Evolutionary conservation across 2,113 vertebrate species (phyloP), one percentile per base, ranked within the genome.

Genomic region (Sialia sialis): DNA sequence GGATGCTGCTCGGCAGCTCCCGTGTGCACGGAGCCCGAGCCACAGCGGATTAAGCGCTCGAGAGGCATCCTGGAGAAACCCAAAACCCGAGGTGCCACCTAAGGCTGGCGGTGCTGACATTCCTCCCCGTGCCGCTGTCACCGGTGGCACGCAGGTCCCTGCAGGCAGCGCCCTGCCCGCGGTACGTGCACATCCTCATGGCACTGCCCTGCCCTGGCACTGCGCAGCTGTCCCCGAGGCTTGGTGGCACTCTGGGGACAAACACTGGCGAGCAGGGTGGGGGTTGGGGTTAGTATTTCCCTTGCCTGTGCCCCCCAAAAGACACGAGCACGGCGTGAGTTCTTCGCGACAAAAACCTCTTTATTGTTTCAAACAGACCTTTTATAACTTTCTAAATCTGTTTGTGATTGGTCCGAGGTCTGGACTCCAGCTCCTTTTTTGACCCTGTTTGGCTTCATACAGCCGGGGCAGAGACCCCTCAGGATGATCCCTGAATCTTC

Each of bases 21-120:
- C 82, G 54, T 56, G 92, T 36, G 88, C 95, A 13, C 84, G 52
- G 51, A 75, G 94, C 90, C 63, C 81, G 82, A 95, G 20, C 76
- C 92, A 20, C 30, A 84, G 80, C 9, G 95, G 95, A 95, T 96
- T 95, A 96, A 84, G 23, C 5, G 30, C 95, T 92, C 92, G n/a
- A 93, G 30, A 95, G 89, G 76, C 90, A 94, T 19, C 90, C 85
- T 74, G 4, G 76, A 72, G 96, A 96, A 96, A 96, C 92, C 25
- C 44, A 94, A 97, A 95, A 96, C 96, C 95, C 3, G 26, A 48
- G 94, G 68, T 94, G 95, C 94, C 76, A 86, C 90, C 91, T 81
- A 51, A 32, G 68, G 89, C 86, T 70, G 32, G 56, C 18, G 1
- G 52, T 2, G 87, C 85, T 77, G 84, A 38, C 41, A 0, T 80